phyloP scores from a whole-genome alignment of 2,113 vertebrate genomes.

The Perca fluviatilis region DNA sequence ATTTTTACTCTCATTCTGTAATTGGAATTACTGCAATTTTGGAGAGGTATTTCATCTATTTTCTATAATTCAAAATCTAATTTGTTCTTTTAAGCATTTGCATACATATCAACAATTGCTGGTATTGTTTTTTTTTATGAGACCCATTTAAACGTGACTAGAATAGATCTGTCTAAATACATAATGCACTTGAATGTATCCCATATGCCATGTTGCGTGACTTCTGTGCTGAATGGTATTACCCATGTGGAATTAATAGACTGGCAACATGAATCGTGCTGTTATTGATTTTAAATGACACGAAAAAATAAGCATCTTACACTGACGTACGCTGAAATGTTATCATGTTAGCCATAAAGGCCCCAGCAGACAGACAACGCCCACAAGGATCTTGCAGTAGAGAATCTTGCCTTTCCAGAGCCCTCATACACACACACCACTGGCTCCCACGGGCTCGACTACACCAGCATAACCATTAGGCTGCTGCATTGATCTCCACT shows the following conservation, averaged over 20 bases:
- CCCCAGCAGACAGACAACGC: not conserved
- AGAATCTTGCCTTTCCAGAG: slow-evolving; percentile 20
- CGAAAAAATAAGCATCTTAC: slow-evolving; percentile 41
- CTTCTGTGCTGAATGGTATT: slow-evolving; percentile 2
- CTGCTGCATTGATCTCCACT: slow-evolving; percentile 63
- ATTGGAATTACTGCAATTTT: not conserved
- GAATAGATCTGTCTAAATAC: slow-evolving; percentile 14
- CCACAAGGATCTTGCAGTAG: slow-evolving; percentile 28
- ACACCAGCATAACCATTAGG: slow-evolving; percentile 56
- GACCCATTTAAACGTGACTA: not conserved
- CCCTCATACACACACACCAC: slow-evolving; percentile 25
- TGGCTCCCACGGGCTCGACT: slow-evolving; percentile 40
- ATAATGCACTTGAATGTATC: slow-evolving; percentile 17
- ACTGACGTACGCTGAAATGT: slow-evolving; percentile 37
- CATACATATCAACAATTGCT: not conserved
- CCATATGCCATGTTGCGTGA: slow-evolving; percentile 8
- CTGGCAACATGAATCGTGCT: slow-evolving; percentile 2
- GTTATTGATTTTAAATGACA: slow-evolving; percentile 66
- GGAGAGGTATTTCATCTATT: not conserved
- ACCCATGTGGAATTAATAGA: slow-evolving; percentile 48
- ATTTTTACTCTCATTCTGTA: not conserved
- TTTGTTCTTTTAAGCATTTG: not conserved
- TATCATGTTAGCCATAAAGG: slow-evolving; percentile 48
- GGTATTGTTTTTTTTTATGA: not conserved
- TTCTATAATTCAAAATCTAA: slow-evolving; percentile 1